Conservation (phyloP, 1,140 invertebrate genomes). For the Penaeus japonicus region DNA sequence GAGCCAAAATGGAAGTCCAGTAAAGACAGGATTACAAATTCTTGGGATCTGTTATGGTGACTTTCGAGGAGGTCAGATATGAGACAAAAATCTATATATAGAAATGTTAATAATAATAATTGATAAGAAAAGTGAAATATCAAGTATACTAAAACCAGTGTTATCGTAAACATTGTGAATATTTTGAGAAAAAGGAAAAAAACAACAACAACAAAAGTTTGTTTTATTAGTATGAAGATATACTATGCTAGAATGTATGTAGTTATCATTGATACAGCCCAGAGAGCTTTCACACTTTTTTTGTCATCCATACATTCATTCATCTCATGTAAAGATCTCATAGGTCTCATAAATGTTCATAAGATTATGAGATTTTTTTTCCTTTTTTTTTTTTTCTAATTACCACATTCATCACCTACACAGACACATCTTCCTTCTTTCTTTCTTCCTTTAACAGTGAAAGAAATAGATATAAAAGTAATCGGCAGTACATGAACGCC, state of each 20-base stretch:
- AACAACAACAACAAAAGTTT: neutral
- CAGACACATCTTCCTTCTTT: too few species aligned
- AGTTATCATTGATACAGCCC: conserved; percentile 14
- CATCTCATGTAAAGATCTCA: conserved; percentile 49
- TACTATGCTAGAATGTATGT: neutral
- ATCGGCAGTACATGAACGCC: too few species aligned
- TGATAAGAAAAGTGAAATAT: too few species aligned
- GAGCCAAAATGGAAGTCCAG: conserved; percentile 60
- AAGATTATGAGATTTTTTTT: neutral
- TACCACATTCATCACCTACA: neutral
- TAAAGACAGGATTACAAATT: neutral
- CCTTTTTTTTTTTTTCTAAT: neutral
- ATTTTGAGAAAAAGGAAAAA: too few species aligned
- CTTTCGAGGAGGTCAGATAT: neutral
- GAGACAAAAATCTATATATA: neutral
- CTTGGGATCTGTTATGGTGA: too few species aligned
- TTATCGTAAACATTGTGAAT: too few species aligned
- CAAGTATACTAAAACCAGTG: too few species aligned
- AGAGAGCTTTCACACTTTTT: conserved; percentile 50
- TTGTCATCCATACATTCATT: neutral
- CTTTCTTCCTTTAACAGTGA: too few species aligned
- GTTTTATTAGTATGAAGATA: neutral
- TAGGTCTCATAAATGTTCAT: conserved; percentile 9
- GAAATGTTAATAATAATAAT: too few species aligned
- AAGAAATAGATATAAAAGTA: too few species aligned